Conservation (phyloP, 2,113 vertebrate species). For the Pelusios castaneus region DNA sequence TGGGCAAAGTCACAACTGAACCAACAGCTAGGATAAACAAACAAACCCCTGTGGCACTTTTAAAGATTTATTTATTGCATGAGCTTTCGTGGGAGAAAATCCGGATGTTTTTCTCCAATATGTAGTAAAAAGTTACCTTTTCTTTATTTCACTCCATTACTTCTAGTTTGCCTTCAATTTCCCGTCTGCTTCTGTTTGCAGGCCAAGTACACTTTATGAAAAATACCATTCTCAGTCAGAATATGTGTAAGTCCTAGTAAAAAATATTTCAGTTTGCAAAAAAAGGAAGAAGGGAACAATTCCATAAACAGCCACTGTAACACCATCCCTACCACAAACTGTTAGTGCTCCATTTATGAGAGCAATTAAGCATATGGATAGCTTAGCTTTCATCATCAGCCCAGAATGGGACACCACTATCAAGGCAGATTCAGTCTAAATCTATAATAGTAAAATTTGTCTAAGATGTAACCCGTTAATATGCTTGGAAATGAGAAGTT, state of each 20-base stretch:
- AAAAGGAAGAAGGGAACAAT: constrained; percentile 55
- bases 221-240: constrained; percentile 1
- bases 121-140: neutral
- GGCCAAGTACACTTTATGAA: constrained; percentile 14
- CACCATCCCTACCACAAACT: constrained; percentile 23
- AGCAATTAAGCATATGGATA: constrained; percentile 70
- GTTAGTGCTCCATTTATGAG: constrained; percentile 62
- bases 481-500: constrained; percentile 43
- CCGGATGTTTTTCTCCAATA: neutral
- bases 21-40: neutral
- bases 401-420: constrained; percentile 39
- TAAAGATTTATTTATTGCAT: too few relatives aligned
- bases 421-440: constrained; percentile 58
- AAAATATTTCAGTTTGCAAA: constrained; percentile 48
- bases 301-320: constrained; percentile 61
- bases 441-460: constrained; percentile 43
- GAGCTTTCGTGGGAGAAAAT: too few relatives aligned
- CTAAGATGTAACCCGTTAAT: constrained; percentile 44
- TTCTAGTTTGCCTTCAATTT: neutral
- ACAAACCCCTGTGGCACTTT: too few relatives aligned
- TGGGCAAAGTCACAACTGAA: neutral
- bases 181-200: constrained; percentile 34
- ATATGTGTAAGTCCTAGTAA: neutral
- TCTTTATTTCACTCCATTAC: neutral
- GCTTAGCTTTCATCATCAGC: constrained; percentile 56